Conservation (phyloP, 1,140 invertebrate genomes). For the Drosophila pruinosa region DNA sequence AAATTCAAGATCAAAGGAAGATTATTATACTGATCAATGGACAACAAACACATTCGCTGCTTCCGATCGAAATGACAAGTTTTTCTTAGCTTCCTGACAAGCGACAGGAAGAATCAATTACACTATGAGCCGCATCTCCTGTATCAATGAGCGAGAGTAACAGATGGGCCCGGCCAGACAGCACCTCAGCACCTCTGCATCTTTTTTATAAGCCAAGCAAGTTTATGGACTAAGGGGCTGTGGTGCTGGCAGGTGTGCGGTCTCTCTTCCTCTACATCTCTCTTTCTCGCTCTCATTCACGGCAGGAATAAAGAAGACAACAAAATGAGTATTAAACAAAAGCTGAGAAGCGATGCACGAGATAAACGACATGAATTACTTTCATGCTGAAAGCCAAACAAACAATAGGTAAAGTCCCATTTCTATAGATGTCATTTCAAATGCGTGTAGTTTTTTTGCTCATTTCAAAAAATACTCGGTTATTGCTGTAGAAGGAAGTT, state of each 20-base stretch:
- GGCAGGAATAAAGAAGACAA: constrained; percentile 25
- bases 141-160: constrained; percentile 46
- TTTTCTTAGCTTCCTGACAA: constrained; percentile 64
- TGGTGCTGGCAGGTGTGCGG: constrained; percentile 14
- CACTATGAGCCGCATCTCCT: constrained; percentile 49
- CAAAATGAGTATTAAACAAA: constrained; percentile 37
- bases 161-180: constrained; percentile 64
- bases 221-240: background rate
- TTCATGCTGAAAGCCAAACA: constrained; percentile 7
- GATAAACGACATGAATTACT: constrained; percentile 43
- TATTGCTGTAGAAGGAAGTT: constrained; percentile 49
- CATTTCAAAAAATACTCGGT: constrained; percentile 3
- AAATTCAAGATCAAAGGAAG: constrained; percentile 73
- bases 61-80: constrained; percentile 62
- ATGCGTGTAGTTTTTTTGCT: constrained; percentile 44
- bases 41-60: constrained; percentile 51
- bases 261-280: background rate
- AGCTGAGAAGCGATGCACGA: background rate
- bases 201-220: background rate
- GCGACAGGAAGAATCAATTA: constrained; percentile 59
- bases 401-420: constrained; percentile 8
- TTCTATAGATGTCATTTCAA: constrained; percentile 42
- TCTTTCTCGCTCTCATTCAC: background rate
- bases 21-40: constrained; percentile 72
- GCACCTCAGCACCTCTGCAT: constrained; percentile 34